Conservation (phyloP, 2,113 vertebrate genomes). For the Haemorhous mexicanus region DNA sequence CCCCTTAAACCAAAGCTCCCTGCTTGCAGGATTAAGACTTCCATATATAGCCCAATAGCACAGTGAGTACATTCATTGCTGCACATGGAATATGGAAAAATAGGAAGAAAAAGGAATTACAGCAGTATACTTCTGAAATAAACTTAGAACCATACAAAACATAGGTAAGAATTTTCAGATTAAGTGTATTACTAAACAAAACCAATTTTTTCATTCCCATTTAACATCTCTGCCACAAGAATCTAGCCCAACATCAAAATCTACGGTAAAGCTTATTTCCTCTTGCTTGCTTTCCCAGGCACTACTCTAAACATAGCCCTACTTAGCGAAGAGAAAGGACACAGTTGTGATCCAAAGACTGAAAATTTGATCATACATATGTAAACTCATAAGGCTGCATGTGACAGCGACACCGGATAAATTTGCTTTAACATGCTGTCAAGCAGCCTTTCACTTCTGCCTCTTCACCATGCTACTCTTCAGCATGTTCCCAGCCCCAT, state of each 20-base stretch:
- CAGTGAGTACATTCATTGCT: neutral
- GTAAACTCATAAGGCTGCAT: neutral
- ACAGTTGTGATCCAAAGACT: neutral
- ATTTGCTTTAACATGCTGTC: slow-evolving; percentile 51
- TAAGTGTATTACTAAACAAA: neutral
- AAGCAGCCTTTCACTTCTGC: slow-evolving; percentile 41
- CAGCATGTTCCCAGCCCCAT: slow-evolving; percentile 1
- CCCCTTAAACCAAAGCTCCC: neutral
- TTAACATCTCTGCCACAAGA: neutral
- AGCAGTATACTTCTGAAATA: neutral
- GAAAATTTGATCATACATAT: slow-evolving; percentile 35
- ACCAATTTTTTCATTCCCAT: neutral
- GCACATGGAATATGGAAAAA: neutral
- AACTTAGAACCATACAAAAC: neutral
- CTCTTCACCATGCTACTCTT: slow-evolving; percentile 8
- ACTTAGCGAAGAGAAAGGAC: neutral
- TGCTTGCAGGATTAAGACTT: neutral
- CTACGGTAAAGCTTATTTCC: neutral
- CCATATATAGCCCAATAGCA: neutral
- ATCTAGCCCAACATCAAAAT: neutral
- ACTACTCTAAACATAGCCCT: neutral
- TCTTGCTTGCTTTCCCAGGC: neutral
- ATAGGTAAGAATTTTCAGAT: neutral
- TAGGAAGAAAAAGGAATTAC: neutral
- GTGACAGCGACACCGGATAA: neutral